These are phyloP conservation scores for Tortricodes alternella DNA, from an alignment of 2,888 invertebrate species.

Conservation along the genomic window DNA sequence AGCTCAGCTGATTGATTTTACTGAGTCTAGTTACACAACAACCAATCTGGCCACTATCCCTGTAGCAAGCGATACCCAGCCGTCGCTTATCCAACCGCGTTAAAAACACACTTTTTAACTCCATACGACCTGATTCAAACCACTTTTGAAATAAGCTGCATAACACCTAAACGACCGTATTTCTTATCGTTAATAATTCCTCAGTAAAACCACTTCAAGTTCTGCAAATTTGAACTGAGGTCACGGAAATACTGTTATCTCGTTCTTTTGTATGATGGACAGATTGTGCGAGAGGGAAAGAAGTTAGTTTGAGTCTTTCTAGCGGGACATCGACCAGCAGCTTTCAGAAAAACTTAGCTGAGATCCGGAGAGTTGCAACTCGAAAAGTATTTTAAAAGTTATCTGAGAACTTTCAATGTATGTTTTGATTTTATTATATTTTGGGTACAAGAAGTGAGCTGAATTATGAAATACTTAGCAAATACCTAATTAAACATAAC, in stretches of 20 bases:
- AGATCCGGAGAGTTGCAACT: conserved; percentile 58
- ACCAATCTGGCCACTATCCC: conserved; percentile 58
- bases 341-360: conserved; percentile 76
- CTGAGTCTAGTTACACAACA: conserved; percentile 54
- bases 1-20: conserved; percentile 42
- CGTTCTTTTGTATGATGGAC: conserved; percentile 50
- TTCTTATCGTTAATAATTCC: conserved; percentile 67
- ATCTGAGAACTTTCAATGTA: no score
- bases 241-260: conserved; percentile 49
- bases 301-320: conserved; percentile 66
- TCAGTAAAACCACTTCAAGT: conserved; percentile 71
- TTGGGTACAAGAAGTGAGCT: background rate
- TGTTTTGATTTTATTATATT: background rate
- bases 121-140: conserved; percentile 34
- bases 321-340: conserved; percentile 83
- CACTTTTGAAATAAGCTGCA: conserved; percentile 54
- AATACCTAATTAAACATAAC: no score
- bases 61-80: conserved; percentile 52
- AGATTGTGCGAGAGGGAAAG: conserved; percentile 53
- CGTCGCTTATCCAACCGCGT: conserved; percentile 49
- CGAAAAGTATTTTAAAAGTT: conserved; percentile 37
- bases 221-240: conserved; percentile 64
- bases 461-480: no score
- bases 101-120: conserved; percentile 39
- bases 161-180: conserved; percentile 65